Evolutionary conservation across 2,113 vertebrate species (phyloP), one percentile per base, ranked within the genome.

Genomic region (Pituophis catenifer): DNA sequence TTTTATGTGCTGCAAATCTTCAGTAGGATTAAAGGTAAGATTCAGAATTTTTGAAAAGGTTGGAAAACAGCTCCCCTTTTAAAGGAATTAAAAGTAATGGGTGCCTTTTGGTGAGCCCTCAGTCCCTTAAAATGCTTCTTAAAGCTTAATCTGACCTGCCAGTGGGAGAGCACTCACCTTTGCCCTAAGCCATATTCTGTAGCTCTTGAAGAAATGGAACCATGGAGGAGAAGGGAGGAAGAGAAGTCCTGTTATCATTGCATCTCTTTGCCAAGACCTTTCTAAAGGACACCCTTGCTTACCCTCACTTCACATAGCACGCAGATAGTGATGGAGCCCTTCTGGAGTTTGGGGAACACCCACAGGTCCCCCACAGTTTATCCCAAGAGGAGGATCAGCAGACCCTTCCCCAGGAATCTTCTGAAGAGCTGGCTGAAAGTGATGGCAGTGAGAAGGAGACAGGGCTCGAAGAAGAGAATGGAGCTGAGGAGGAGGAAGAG

Each of bases 251-350:
- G 17, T 29, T 62, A 33, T 26, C 52, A 29, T 23, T 70, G 59
- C 55, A 85, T 26, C 15, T 48, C 89, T 85, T 89, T 81, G 19
- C 1, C 0, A 1, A 26, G 55, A 86, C 0, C 54, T 50, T 59
- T 0, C 91, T 93, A 91, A 58, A 65, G 95, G 89, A 92, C 95
- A 89, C 50, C 94, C 0, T 1, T 0, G 0, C 95, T 94, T 93
- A 0, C 95, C 94, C 50, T 95, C 93, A 95, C 96, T 97, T 97
- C 97, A 97, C 93, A 95, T 98, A 99, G 99, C 99, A 99, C n/a
- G 97, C 98, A 5, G 98, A 98, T 96, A 99, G 98, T 2, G 97
- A 98, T 0, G 98, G 98, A 52, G 94, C 96, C 4, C 98, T 99
- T 87, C 97, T 98, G 97, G 98, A 98, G 93, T 96, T 95, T 75